Evolutionary conservation across 2,888 invertebrate species (phyloP).

Genomic region (Lamproptera curius): DNA sequence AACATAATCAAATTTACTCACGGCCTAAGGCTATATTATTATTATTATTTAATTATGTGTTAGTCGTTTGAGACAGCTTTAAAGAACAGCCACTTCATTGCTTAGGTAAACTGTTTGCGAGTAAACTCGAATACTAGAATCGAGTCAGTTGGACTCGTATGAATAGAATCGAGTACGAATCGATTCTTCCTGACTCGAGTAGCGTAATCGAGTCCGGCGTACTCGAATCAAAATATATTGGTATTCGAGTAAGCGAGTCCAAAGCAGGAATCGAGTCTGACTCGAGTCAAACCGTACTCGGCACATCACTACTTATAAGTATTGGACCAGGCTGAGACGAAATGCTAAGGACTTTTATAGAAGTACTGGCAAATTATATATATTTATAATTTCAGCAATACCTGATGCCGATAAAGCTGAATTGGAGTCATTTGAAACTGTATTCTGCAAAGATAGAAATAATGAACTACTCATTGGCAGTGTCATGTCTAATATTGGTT

Average conservation of each 20-base stretch:
- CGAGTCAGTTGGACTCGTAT: no score
- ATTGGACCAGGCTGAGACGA: not conserved
- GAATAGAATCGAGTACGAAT: no score
- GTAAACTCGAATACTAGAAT: not conserved
- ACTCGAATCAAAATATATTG: no score
- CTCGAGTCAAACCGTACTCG: no score
- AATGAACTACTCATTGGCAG: constrained; percentile 66
- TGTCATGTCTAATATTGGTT: constrained; percentile 33
- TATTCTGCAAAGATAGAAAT: constrained; percentile 63
- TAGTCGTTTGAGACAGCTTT: no score
- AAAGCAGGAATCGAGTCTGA: no score
- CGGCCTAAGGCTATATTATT: not conserved
- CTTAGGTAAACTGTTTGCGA: not conserved
- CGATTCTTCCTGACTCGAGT: no score
- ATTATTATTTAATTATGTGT: not conserved
- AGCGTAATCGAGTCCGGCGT: no score
- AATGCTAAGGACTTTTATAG: not conserved
- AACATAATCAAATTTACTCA: no score
- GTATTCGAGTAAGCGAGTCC: no score
- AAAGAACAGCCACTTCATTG: no score
- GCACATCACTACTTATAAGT: not conserved
- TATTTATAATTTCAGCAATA: constrained; percentile 39
- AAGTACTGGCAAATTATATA: not conserved
- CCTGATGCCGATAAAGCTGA: constrained; percentile 78
- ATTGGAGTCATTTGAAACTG: constrained; percentile 71